Conservation (phyloP, 2,797 vertebrate genomes). For the Limosa lapponica region DNA sequence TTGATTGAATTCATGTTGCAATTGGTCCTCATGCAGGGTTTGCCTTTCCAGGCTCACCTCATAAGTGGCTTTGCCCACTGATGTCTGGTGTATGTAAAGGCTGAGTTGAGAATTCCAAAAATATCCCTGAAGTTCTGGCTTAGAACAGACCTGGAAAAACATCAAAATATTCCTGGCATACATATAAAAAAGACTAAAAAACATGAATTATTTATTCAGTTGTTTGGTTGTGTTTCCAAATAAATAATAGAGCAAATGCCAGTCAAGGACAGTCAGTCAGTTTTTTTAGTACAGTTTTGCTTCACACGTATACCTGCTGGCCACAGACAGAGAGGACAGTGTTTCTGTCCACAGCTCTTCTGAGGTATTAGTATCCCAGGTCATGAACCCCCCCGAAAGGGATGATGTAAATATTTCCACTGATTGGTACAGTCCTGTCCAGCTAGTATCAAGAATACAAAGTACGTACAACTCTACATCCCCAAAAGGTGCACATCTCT, state of each 20-base stretch:
- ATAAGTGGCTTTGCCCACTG: neutral
- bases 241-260: neutral
- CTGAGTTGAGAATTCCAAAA: neutral
- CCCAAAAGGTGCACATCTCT: accelerated
- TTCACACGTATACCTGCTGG: accelerated
- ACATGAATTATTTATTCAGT: neutral
- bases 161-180: neutral
- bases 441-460: accelerated
- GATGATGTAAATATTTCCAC: neutral
- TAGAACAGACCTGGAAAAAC: neutral
- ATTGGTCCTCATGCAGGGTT: neutral
- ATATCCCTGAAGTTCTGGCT: neutral
- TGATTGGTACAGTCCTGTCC: neutral
- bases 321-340: neutral
- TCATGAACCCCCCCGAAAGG: neutral
- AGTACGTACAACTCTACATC: neutral
- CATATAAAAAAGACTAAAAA: neutral
- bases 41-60: neutral
- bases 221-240: neutral
- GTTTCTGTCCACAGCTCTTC: neutral
- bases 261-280: neutral
- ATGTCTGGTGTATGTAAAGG: accelerated
- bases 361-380: accelerated
- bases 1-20: neutral
- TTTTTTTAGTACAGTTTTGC: neutral